phyloP scores from a whole-genome alignment of 2,888 invertebrate genomes.

The Nasonia oneida region DNA sequence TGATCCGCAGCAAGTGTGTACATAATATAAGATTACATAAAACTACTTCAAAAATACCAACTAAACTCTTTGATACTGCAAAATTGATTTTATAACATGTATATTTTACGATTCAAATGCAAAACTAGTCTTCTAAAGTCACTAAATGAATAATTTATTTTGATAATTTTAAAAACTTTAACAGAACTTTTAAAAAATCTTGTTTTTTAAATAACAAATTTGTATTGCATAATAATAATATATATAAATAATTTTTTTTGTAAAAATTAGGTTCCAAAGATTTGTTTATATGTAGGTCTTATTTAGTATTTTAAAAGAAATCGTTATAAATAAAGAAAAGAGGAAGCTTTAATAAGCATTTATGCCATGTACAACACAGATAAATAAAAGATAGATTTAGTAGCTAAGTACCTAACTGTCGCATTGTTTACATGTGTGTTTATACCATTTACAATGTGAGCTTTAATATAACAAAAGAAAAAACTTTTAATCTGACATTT shows the following conservation, averaged over 20 bases:
- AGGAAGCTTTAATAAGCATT: conserved; percentile 24
- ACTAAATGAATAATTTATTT: conserved; percentile 45
- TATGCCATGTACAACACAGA: conserved; percentile 20
- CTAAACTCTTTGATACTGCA: conserved; percentile 52
- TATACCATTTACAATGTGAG: conserved; percentile 59
- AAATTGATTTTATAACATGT: conserved; percentile 41
- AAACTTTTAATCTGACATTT: conserved; percentile 51
- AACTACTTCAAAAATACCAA: conserved; percentile 23
- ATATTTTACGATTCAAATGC: conserved; percentile 43
- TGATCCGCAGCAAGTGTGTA: neutral
- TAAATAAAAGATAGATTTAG: conserved; percentile 22
- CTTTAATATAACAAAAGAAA: conserved; percentile 49
- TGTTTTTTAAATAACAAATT: conserved; percentile 15
- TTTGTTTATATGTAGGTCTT: conserved; percentile 4
- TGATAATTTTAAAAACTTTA: conserved; percentile 37
- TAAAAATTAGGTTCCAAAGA: conserved; percentile 30
- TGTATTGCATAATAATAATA: conserved; percentile 22
- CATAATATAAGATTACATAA: neutral
- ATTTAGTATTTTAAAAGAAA: neutral
- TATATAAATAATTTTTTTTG: conserved; percentile 19
- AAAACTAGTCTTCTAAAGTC: conserved; percentile 51
- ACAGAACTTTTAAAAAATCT: conserved; percentile 37
- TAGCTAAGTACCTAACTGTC: conserved; percentile 21
- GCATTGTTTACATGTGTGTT: conserved; percentile 48
- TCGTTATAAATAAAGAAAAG: conserved; percentile 23